Evolutionary conservation across 2,113 vertebrate genomes (phyloP).

Genomic region (Xerus inauris): DNA sequence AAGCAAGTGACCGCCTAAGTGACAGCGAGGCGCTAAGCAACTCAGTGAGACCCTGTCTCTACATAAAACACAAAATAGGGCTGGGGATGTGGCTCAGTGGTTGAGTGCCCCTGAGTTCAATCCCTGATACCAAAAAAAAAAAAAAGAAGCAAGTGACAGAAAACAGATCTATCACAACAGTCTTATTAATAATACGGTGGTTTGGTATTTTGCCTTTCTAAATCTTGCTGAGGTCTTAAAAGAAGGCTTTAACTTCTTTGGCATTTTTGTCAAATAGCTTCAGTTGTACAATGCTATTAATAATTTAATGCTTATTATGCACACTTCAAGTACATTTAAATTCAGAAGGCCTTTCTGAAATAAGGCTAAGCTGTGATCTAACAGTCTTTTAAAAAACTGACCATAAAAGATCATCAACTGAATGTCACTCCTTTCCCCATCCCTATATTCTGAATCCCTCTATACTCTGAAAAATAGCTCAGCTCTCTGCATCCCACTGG

Average conservation of each 20-base stretch:
- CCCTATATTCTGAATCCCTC: not conserved
- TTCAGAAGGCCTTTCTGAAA: conserved; percentile 39
- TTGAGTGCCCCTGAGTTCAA: too few relatives aligned
- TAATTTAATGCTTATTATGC: not conserved
- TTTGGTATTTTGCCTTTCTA: conserved; percentile 25
- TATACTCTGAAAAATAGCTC: not conserved
- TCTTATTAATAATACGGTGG: not conserved
- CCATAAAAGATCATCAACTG: not conserved
- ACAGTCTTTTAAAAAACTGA: not conserved
- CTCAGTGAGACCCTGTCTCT: too few relatives aligned
- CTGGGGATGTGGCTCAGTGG: too few relatives aligned
- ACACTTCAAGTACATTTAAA: conserved; percentile 24
- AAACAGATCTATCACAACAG: conserved; percentile 27
- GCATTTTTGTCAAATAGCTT: conserved; percentile 55
- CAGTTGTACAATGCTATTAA: not conserved
- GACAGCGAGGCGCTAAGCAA: too few relatives aligned
- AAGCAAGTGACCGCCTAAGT: not conserved
- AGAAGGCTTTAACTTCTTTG: not conserved
- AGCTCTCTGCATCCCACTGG: not conserved
- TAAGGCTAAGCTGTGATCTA: not conserved
- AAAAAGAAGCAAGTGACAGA: conserved; percentile 7
- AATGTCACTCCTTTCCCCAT: not conserved
- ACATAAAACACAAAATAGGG: too few relatives aligned
- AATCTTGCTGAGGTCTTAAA: conserved; percentile 37
- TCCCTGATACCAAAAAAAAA: too few relatives aligned